These are phyloP conservation scores for Otus sunia DNA, from an alignment of 2,113 vertebrate genomes.

Conservation along the genomic window DNA sequence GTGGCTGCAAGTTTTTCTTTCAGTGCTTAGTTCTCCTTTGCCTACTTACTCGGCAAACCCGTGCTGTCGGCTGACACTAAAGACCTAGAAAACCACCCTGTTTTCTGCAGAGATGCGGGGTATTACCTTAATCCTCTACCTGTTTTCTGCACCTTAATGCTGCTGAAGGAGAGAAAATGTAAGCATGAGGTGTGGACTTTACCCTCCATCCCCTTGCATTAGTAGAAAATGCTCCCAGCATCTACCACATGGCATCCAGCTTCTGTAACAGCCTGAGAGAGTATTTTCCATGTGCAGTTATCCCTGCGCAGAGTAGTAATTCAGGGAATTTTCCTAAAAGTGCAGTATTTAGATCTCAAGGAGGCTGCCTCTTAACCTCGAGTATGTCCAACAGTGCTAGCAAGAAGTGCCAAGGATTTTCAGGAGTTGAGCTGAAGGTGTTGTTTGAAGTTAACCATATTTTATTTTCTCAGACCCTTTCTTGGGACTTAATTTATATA, in stretches of 20 bases:
- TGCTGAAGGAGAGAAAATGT: background rate
- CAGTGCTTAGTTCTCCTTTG: background rate
- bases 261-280: background rate
- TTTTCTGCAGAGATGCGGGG: background rate
- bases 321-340: background rate
- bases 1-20: background rate
- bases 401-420: slow-evolving; percentile 45
- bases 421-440: slow-evolving; percentile 72
- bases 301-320: background rate
- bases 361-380: background rate
- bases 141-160: background rate
- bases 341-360: background rate
- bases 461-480: slow-evolving; percentile 70
- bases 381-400: background rate
- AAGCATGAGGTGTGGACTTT: accelerated
- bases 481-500: slow-evolving; percentile 66
- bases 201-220: background rate
- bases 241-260: background rate
- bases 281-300: background rate
- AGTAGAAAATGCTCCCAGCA: background rate
- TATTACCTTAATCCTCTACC: background rate
- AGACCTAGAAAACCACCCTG: background rate
- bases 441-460: slow-evolving; percentile 76
- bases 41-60: background rate
- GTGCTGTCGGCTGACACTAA: background rate